These are phyloP conservation scores for Eupithecia tripunctaria DNA, from an alignment of 2,888 invertebrate genomes.

Conservation along the genomic window DNA sequence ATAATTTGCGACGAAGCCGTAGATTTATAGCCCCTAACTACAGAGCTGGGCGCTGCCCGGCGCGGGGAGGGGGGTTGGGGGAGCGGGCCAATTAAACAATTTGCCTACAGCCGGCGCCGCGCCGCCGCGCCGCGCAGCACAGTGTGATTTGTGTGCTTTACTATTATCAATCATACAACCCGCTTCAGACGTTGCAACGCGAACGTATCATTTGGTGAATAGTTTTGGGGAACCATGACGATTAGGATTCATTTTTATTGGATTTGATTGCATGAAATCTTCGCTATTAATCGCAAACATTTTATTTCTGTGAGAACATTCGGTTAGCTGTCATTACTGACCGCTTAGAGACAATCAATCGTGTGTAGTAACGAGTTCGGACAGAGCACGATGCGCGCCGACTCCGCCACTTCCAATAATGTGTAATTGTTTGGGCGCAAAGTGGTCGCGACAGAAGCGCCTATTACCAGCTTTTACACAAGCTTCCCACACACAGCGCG, in stretches of 20 bases:
- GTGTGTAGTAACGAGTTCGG: neutral
- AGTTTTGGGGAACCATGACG: conserved; percentile 33
- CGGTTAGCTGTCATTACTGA: too few relatives aligned
- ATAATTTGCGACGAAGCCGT: conserved; percentile 75
- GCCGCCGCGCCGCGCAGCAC: conserved; percentile 45
- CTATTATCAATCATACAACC: conserved; percentile 55
- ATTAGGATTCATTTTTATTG: conserved; percentile 30
- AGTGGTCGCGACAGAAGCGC: conserved; percentile 50
- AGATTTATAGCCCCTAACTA: conserved; percentile 81
- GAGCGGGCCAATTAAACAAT: conserved; percentile 76
- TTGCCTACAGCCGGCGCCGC: conserved; percentile 68
- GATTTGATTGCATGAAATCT: conserved; percentile 23
- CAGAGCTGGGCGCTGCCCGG: conserved; percentile 56
- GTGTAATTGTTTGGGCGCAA: conserved; percentile 48
- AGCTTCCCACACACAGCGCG: conserved; percentile 43
- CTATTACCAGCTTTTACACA: conserved; percentile 51
- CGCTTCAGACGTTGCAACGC: conserved; percentile 49
- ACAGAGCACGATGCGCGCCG: conserved; percentile 13
- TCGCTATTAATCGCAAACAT: conserved; percentile 8
- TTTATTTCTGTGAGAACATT: conserved; percentile 15
- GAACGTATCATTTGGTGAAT: conserved; percentile 51
- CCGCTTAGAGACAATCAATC: conserved; percentile 13
- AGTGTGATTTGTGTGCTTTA: conserved; percentile 65
- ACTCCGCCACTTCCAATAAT: conserved; percentile 34
- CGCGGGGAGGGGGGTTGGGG: conserved; percentile 41